Evolutionary conservation across 1,140 invertebrate genomes (phyloP).

Genomic region (Ceratoteleas bidentatus): DNA sequence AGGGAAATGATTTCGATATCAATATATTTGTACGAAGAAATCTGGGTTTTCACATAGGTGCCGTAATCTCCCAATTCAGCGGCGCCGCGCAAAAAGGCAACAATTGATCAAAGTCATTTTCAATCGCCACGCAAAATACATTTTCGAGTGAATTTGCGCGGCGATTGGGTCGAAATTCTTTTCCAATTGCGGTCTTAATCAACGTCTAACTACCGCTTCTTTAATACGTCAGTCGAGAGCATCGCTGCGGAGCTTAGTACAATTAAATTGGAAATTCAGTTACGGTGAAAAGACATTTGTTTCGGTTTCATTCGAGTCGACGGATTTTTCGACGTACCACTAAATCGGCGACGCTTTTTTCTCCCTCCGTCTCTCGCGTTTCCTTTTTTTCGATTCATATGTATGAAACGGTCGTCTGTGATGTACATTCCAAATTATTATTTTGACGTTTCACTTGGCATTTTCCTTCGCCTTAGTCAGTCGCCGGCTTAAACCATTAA

Average conservation of each 20-base stretch:
- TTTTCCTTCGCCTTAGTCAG: conserved; percentile 59
- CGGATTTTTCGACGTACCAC: background rate
- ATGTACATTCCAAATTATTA: conserved; percentile 72
- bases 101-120: conserved; percentile 43
- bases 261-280: conserved; percentile 38
- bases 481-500: no score
- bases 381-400: conserved; percentile 1
- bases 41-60: background rate
- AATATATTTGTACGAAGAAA: background rate
- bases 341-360: background rate
- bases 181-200: conserved; percentile 49
- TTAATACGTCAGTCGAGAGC: conserved; percentile 24
- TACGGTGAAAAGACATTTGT: conserved; percentile 15
- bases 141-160: conserved; percentile 36
- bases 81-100: conserved; percentile 4
- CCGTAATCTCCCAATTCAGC: conserved; percentile 8
- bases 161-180: conserved; percentile 43
- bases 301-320: conserved; percentile 5
- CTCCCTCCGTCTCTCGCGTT: background rate
- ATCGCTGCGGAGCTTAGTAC: conserved; percentile 16
- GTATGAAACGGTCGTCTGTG: conserved; percentile 53
- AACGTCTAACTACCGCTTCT: conserved; percentile 43
- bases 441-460: conserved; percentile 70
- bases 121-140: conserved; percentile 21
- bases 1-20: background rate